Percentiles rank a stretch among this genome's conserved stretches.
phyloP scores from a whole-genome alignment of 1,140 invertebrate genomes.

The Anastrepha obliqua region DNA sequence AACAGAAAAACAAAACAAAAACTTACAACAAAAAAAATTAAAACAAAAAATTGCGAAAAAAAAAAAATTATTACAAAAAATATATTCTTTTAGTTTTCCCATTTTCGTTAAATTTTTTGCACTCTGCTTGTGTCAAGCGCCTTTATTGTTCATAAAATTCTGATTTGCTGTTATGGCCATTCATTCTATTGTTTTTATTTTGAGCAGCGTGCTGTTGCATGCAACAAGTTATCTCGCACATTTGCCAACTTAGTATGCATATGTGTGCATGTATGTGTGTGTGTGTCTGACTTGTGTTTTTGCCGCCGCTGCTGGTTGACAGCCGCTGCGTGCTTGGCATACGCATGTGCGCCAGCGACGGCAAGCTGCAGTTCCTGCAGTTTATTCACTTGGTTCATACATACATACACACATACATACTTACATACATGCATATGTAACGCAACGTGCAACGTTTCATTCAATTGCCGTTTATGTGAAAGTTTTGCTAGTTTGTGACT shows the following conservation, averaged over 20 bases:
- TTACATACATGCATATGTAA: too few relatives aligned
- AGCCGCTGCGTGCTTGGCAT: conserved; percentile 47
- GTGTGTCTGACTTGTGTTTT: not conserved
- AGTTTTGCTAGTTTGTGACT: not conserved
- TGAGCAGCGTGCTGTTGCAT: not conserved
- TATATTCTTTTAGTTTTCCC: not conserved
- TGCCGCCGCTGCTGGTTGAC: conserved; percentile 16
- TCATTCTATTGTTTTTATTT: not conserved
- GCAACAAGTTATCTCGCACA: not conserved
- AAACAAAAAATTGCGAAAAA: not conserved
- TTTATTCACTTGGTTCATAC: not conserved
- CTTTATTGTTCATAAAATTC: not conserved
- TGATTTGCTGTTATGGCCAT: not conserved
- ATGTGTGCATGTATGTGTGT: not conserved
- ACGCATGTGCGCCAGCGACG: conserved; percentile 4
- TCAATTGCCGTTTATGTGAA: not conserved
- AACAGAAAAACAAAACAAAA: too few relatives aligned
- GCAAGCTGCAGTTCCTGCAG: not conserved
- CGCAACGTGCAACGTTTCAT: not conserved
- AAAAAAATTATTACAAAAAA: too few relatives aligned
- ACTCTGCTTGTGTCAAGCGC: not conserved
- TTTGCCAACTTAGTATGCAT: not conserved
- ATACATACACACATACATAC: too few relatives aligned
- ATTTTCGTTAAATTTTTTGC: conserved; percentile 7
- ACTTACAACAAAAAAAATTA: too few relatives aligned